Base-by-base conservation (phyloP, 2,797 vertebrate species). In the Alca torda region DNA sequence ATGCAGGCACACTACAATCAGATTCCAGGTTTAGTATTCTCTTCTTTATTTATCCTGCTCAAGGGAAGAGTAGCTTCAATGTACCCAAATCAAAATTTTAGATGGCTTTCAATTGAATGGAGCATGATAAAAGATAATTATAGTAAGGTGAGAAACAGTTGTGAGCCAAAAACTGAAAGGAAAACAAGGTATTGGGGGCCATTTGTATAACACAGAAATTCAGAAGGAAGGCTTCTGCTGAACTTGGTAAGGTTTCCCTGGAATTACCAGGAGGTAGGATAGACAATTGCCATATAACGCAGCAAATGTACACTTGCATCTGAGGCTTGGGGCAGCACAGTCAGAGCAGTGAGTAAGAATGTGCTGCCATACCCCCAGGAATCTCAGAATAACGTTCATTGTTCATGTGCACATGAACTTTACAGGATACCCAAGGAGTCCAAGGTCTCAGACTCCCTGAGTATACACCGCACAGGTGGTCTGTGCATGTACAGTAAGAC, bases 11-110 rank as follows among this genome's bases (percentile, higher is more conserved):
- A 50, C 26, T 46, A 59, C 61, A 90, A 76, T 84, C 85, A 95
- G 82, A 85, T 80, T 95, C 60, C 28, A 76, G 17, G 43, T 79
- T 95, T 91, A 85, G 67, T 85, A 91, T 59, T 76, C 20, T 82
- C 41, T 45, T 79, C 51, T 82, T 77, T 85, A 70, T 83, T 85
- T 95, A 85, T 65, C 19, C 23, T 70, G 31, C 35, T 75, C 33
- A 88, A 50, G 35, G 23, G 16, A 87, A 59, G 26, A 87, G 25
- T 45, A 87, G 7, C 19, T 89, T 94, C 72, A 74, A 7, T 35
- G 39, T 31, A 63, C 39, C 53, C 25, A 74, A 91, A 79, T 85
- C 64, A 89, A 93, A 96, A 83, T 12, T 80, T 69, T 28, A 91
- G 51, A 15, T 51, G 48, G 23, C 6, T 93, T 97, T 93, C 60